Conservation (phyloP, 2,113 vertebrate species). For the Platysternon megacephalum region DNA sequence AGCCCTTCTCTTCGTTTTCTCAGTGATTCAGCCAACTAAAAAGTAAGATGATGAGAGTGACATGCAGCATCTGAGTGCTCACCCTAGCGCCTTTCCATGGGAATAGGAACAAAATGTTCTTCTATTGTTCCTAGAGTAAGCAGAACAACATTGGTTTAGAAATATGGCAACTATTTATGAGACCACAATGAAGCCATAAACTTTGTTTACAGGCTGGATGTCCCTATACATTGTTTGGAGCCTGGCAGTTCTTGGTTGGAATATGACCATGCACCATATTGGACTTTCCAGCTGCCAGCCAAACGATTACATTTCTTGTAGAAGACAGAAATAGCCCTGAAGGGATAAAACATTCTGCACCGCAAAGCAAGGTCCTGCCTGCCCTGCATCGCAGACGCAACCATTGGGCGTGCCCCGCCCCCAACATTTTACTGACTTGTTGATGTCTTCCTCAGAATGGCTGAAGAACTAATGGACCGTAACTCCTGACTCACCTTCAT, state of each 20-base stretch:
- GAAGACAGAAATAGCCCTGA: background rate
- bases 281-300: background rate
- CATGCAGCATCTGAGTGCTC: accelerated
- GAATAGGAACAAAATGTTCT: slow-evolving; percentile 8
- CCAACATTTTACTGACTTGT: background rate
- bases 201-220: background rate
- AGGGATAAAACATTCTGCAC: background rate
- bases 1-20: background rate
- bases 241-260: accelerated
- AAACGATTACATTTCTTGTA: background rate
- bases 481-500: background rate
- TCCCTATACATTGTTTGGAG: background rate
- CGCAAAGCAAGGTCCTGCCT: background rate
- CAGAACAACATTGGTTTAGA: background rate
- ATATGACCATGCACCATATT: accelerated
- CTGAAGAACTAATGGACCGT: background rate
- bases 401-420: background rate
- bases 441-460: background rate
- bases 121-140: background rate
- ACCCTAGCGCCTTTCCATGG: accelerated
- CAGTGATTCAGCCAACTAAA: background rate
- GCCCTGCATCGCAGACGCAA: background rate
- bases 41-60: background rate
- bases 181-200: background rate
- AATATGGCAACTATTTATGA: background rate